Conservation (phyloP, 2,888 invertebrate species). For the Amphipoea lucens region DNA sequence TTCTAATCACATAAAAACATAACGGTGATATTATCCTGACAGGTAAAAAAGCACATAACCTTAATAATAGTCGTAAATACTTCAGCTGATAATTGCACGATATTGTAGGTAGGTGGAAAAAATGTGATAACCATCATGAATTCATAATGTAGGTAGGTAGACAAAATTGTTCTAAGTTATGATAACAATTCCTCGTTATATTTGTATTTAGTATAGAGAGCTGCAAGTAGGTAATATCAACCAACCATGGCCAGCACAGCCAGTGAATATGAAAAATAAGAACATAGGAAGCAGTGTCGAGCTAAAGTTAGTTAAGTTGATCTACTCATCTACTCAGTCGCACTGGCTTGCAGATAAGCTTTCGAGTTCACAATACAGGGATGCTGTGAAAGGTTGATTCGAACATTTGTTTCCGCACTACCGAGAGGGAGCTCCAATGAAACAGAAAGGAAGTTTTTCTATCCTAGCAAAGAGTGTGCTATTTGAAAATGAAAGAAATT, state of each 20-base stretch:
- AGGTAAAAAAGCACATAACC: conserved; percentile 7
- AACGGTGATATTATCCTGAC: conserved; percentile 14
- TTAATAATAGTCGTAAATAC: conserved; percentile 23
- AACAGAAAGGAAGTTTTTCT: not conserved
- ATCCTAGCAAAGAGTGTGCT: not conserved
- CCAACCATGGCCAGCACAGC: not conserved
- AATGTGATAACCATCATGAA: not conserved
- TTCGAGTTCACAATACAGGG: not conserved
- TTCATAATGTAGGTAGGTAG: not conserved
- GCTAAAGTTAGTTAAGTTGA: not conserved
- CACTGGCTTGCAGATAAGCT: not conserved
- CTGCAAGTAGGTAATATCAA: not conserved
- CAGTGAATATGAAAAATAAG: not conserved
- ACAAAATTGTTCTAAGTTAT: not conserved
- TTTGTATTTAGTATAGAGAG: not conserved
- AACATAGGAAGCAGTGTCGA: not conserved
- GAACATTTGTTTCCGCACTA: not conserved
- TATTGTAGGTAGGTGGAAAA: conserved; percentile 2
- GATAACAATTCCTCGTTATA: not conserved
- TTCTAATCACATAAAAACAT: not conserved
- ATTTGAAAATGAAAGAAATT: not conserved
- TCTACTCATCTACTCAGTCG: not conserved
- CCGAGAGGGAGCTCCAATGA: not conserved
- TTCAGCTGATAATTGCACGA: conserved; percentile 18
- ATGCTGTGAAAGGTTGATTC: not conserved